phyloP scores from a whole-genome alignment of 35 echinoderm and acorn worm genomes.

The Patiria miniata region DNA sequence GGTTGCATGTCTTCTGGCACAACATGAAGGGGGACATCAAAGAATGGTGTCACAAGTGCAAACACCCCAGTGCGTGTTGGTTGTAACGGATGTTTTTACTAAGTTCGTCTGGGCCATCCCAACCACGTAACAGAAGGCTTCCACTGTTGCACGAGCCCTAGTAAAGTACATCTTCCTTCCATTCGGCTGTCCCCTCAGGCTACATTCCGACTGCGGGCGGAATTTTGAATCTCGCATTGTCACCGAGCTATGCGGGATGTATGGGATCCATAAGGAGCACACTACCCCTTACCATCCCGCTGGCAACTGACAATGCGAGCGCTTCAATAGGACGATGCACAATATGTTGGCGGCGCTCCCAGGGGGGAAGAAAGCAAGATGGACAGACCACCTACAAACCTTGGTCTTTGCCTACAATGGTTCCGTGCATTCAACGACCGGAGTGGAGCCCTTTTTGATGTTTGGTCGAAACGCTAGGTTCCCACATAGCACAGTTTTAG shows the following conservation, averaged over 20 bases:
- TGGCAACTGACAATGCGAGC: slow-evolving; percentile 50
- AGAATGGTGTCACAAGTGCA: slow-evolving; percentile 43
- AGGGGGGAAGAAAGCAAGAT: slow-evolving; percentile 30
- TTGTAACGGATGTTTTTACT: slow-evolving; percentile 70
- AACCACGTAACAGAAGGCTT: slow-evolving; percentile 62
- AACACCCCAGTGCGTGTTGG: slow-evolving; percentile 64
- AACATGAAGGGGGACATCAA: slow-evolving; percentile 41
- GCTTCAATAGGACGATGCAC: slow-evolving; percentile 73
- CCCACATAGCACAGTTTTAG: slow-evolving; percentile 63
- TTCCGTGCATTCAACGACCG: slow-evolving; percentile 70
- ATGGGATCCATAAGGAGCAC: slow-evolving; percentile 70
- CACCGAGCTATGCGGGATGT: slow-evolving; percentile 60
- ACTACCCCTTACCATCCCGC: slow-evolving; percentile 29
- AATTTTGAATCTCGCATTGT: slow-evolving; percentile 61
- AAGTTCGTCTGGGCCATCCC: slow-evolving; percentile 38
- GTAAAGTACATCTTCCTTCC: slow-evolving; percentile 65
- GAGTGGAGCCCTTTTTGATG: slow-evolving; percentile 69
- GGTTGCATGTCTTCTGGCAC: slow-evolving; percentile 54
- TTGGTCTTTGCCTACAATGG: slow-evolving; percentile 73
- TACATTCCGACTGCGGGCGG: slow-evolving; percentile 56
- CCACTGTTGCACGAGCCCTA: slow-evolving; percentile 59
- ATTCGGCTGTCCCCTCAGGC: slow-evolving; percentile 58
- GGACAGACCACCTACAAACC: slow-evolving; percentile 55
- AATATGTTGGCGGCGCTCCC: slow-evolving; percentile 48
- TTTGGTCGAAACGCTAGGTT: slow-evolving; percentile 76